A percentile compares a stretch with the other conserved stretches of the same genome.
Evolutionary conservation across 2,888 invertebrate species (phyloP).

Genomic region (Agrotis puta): DNA sequence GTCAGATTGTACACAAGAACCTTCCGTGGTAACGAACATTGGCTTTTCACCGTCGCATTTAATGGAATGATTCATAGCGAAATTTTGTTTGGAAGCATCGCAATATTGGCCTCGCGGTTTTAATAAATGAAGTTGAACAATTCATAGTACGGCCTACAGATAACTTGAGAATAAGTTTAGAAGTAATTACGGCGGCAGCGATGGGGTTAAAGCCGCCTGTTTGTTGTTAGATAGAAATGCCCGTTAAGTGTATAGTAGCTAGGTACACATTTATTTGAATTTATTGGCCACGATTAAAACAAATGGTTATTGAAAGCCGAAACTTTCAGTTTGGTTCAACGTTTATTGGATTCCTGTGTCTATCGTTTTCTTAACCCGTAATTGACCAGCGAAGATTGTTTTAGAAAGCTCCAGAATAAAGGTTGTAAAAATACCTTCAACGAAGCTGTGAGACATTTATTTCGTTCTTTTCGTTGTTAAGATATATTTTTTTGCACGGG

Average conservation of each 20-base stretch:
- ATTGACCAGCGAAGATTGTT: not conserved
- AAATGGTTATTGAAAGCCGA: conserved; percentile 34
- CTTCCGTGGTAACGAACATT: conserved; percentile 52
- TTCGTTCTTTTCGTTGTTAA: no score
- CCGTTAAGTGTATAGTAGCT: conserved; percentile 28
- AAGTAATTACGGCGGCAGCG: conserved; percentile 47
- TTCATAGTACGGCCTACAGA: conserved; percentile 44
- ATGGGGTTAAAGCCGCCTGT: conserved; percentile 31
- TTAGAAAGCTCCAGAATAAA: not conserved
- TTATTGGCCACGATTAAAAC: conserved; percentile 45
- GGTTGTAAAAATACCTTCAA: no score
- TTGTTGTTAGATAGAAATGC: conserved; percentile 18
- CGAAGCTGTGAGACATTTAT: no score
- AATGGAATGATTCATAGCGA: conserved; percentile 64
- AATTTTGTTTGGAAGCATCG: conserved; percentile 51
- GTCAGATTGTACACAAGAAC: conserved; percentile 60
- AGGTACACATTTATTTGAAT: conserved; percentile 34
- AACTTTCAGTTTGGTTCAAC: conserved; percentile 22
- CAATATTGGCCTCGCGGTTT: conserved; percentile 52
- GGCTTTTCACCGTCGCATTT: conserved; percentile 59
- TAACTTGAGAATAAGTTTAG: conserved; percentile 53
- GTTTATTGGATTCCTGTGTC: conserved; percentile 11
- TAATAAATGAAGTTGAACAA: conserved; percentile 56
- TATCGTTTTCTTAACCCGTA: conserved; percentile 6
- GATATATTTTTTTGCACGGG: no score